Evolutionary conservation across 2,113 vertebrate species (phyloP), one percentile per base, ranked within the genome.

Genomic region (Ophthalmolycus amberensis): DNA sequence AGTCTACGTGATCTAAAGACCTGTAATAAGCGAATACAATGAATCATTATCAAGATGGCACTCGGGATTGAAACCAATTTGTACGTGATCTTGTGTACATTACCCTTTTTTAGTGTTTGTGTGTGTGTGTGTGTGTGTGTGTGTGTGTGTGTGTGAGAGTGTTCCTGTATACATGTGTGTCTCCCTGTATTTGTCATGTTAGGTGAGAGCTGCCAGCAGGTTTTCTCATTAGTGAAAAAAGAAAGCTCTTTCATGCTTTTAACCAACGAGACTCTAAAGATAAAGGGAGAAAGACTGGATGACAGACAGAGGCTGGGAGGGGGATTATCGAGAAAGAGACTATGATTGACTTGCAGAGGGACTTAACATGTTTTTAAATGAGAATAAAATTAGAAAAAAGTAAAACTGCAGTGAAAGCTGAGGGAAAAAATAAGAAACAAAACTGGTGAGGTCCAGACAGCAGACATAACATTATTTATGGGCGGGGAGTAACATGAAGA

Each of bases 401-500:
- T 42, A 77, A 46, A 87, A 81, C 12, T 11, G 27, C 4, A 52
- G 66, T 67, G 54, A 79, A 77, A 65, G 50, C 54, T 44, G 54
- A 72, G 6, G 22, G 9, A 42, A 11, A 44, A 82, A 83, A 67
- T 38, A 68, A 80, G n/a, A 80, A 74, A 66, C 12, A 64, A 71
- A 62, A 46, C 12, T 38, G 1, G 27, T 79, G 54, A 80, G 77
- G 65, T 60, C 5, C 56, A 72, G 69, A 89, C 87, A 84, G 85
- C 71, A 87, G 85, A 74, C 54, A 27, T 75, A 64, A 80, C 85
- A 91, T 92, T 89, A 92, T 93, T 91, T 90, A 93, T 91, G 85
- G 79, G 82, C 79, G 91, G 88, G 83, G 87, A 91, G 90, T 67
- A 88, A 87, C 88, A 80, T 75, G 83, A 78, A 87, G 74, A 75